Conservation (phyloP, 2,888 invertebrate genomes). For the Lottia scabra region DNA sequence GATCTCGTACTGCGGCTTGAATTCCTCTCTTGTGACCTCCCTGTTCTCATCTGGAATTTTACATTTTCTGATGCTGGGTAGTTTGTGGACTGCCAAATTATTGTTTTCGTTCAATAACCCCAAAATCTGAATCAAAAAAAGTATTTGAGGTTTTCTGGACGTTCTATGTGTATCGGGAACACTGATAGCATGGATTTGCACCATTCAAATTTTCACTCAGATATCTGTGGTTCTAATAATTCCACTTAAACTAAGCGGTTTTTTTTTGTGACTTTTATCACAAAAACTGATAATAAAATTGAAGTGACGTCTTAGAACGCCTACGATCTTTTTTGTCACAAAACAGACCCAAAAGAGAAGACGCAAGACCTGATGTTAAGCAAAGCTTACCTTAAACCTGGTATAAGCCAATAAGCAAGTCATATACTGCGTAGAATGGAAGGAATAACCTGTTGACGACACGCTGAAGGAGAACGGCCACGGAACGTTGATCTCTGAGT, state of each 20-base stretch:
- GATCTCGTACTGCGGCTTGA: slow-evolving; percentile 39
- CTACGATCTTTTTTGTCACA: too few species aligned
- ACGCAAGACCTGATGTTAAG: too few species aligned
- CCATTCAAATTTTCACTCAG: too few species aligned
- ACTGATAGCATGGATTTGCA: too few species aligned
- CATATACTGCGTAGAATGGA: slow-evolving; percentile 31
- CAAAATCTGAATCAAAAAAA: slow-evolving; percentile 28
- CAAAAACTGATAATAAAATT: too few species aligned
- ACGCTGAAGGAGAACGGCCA: slow-evolving; percentile 35
- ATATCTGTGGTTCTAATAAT: too few species aligned
- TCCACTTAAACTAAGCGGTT: too few species aligned
- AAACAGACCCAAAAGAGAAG: too few species aligned
- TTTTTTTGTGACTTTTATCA: too few species aligned
- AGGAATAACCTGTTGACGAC: slow-evolving; percentile 16
- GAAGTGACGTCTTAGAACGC: too few species aligned
- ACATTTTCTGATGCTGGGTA: slow-evolving; percentile 8
- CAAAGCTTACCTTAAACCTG: slow-evolving; percentile 34
- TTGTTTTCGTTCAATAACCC: slow-evolving; percentile 27
- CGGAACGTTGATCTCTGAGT: slow-evolving; percentile 21
- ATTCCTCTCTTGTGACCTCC: slow-evolving; percentile 13
- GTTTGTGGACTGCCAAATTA: slow-evolving; percentile 8
- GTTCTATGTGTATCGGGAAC: too few species aligned
- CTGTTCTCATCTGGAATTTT: neutral
- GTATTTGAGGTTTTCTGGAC: too few species aligned
- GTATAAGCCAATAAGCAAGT: slow-evolving; percentile 30